phyloP scores from a whole-genome alignment of 2,888 invertebrate species.

The Gryllus longicercus region DNA sequence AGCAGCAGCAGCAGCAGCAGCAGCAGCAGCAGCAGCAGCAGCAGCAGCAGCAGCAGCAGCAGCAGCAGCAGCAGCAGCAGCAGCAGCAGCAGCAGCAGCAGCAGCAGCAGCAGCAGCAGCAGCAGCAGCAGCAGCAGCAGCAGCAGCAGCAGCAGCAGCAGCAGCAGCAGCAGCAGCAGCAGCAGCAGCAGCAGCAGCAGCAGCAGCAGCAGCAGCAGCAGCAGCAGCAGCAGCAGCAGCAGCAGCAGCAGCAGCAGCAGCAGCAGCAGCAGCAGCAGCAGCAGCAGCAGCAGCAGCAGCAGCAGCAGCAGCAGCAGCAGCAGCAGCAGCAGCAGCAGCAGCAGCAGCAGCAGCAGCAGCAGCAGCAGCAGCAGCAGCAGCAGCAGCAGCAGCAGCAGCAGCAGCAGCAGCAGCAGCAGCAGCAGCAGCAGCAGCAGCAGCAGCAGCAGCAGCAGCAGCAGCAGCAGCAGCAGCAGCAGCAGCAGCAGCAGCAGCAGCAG shows the following conservation, averaged over 20 bases:
- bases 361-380: neutral
- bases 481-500: neutral
- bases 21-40: neutral
- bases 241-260: neutral
- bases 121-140: neutral
- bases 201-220: neutral
- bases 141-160: neutral
- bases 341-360: neutral
- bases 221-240: neutral
- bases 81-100: neutral
- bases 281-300: neutral
- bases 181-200: neutral
- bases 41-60: neutral
- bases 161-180: neutral
- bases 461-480: neutral
- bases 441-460: neutral
- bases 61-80: neutral
- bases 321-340: neutral
- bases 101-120: neutral
- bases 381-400: neutral
- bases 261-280: neutral
- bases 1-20: neutral
- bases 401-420: neutral
- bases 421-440: neutral
- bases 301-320: neutral